Base-by-base conservation (phyloP, 2,113 vertebrate genomes). In the Todiramphus chloris region DNA sequence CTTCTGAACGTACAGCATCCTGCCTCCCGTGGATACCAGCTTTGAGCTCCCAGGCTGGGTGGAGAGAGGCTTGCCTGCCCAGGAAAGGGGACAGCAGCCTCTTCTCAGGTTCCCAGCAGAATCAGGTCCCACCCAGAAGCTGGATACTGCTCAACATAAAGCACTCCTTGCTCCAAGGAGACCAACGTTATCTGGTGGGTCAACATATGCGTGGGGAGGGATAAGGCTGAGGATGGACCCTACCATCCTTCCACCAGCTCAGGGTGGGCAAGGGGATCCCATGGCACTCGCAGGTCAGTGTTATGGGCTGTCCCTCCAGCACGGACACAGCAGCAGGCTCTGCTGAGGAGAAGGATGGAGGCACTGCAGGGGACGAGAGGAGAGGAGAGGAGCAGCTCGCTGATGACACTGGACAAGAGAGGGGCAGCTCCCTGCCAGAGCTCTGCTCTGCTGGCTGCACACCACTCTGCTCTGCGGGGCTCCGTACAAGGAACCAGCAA, bases 171-270 rank as follows among this genome's bases (percentile, higher is more conserved):
- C 79, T 90, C 63, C 23, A 5, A 53, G 53, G 75, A 76, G 27
- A 43, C 43, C 46, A 56, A 6, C 21, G 13, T 6, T 50, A 6
- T 15, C 41, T 18, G 46, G 33, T 50, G 50, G 28, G 41, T 55
- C 21, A 51, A 2, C 3, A 11, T 6, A 0, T 2, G 20, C 25
- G 33, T 23, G 33, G 20, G 44, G 16, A 69, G 62, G 72, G 39
- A 46, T 21, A 53, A 62, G 9, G n/a, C 27, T 24, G 44, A 88
- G 53, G 12, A 67, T 9, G 53, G 5, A 10, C 30, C 97, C 43
- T 97, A 98, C 99, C 99, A 0, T 99, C 98, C 96, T 99, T 99
- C 63, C 91, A 95, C 99, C 99, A 99, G 88, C 97, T 97, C 97
- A 99, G 97, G 81, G 94, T 98, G 79, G 99, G 99, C 56, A 98